Evolutionary conservation across 2,113 vertebrate genomes (phyloP).

Genomic region (Columba janthina): DNA sequence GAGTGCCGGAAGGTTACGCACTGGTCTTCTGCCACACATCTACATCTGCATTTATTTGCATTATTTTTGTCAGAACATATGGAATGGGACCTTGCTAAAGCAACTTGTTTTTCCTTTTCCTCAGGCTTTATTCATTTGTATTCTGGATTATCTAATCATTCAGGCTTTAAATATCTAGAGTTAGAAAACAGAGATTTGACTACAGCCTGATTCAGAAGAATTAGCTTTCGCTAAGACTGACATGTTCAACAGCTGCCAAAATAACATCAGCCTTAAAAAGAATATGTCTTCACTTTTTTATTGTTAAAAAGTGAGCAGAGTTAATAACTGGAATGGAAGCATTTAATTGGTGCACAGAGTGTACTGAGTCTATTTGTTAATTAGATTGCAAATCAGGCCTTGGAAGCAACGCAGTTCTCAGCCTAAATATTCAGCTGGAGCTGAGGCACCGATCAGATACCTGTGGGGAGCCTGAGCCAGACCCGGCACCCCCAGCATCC

Average conservation of each 20-base stretch:
- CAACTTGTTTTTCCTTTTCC: background rate
- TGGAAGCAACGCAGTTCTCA: background rate
- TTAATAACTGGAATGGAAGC: background rate
- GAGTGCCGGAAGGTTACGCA: background rate
- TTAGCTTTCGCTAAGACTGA: background rate
- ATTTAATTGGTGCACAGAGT: background rate
- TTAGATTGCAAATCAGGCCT: background rate
- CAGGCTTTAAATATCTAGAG: background rate
- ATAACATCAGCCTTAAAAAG: background rate
- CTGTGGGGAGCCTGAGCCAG: background rate
- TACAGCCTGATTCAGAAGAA: background rate
- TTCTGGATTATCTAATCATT: background rate
- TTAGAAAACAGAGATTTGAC: background rate
- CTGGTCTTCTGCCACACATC: background rate
- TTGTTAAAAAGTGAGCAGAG: background rate
- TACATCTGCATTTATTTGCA: background rate
- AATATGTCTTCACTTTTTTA: background rate
- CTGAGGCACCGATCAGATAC: too few relatives aligned
- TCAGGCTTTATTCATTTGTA: background rate
- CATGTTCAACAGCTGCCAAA: constrained; percentile 7
- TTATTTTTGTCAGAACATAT: constrained; percentile 2
- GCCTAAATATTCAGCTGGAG: too few relatives aligned
- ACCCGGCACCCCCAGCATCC: background rate
- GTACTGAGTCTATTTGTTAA: background rate
- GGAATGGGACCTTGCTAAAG: background rate